phyloP scores from a whole-genome alignment of 2,797 vertebrate species.

The Cyclura pinguis region DNA sequence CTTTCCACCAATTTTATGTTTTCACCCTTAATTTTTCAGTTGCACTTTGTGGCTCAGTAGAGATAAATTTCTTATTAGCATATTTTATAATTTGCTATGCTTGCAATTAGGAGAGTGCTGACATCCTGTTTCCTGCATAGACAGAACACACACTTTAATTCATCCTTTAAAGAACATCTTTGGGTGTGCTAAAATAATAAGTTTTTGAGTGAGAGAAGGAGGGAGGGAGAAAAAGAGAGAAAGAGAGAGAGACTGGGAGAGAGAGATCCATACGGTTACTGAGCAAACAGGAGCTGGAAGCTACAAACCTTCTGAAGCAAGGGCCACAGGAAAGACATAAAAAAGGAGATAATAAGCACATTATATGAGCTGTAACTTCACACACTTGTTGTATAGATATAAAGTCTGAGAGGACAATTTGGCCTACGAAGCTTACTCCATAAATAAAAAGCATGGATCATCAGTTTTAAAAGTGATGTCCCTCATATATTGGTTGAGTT shows the following conservation, averaged over 20 bases:
- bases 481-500: not conserved
- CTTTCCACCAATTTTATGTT: constrained; percentile 37
- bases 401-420: constrained; percentile 3
- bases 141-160: constrained; percentile 34
- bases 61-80: constrained; percentile 48
- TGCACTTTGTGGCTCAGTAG: constrained; percentile 38
- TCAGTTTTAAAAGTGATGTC: not conserved
- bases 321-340: not conserved
- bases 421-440: not conserved
- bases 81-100: constrained; percentile 48
- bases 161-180: constrained; percentile 29
- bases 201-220: not conserved
- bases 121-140: constrained; percentile 23
- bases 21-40: constrained; percentile 47
- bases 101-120: constrained; percentile 42
- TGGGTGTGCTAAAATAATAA: constrained; percentile 17
- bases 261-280: not conserved
- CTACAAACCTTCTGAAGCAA: not conserved
- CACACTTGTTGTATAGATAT: not conserved
- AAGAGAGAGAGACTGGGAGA: too few species aligned
- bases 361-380: constrained; percentile 12
- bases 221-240: too few species aligned
- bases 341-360: not conserved
- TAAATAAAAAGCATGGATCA: not conserved
- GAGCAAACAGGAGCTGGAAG: constrained; percentile 1